Evolutionary conservation across 2,113 vertebrate species (phyloP).

Genomic region (Meriones unguiculatus): DNA sequence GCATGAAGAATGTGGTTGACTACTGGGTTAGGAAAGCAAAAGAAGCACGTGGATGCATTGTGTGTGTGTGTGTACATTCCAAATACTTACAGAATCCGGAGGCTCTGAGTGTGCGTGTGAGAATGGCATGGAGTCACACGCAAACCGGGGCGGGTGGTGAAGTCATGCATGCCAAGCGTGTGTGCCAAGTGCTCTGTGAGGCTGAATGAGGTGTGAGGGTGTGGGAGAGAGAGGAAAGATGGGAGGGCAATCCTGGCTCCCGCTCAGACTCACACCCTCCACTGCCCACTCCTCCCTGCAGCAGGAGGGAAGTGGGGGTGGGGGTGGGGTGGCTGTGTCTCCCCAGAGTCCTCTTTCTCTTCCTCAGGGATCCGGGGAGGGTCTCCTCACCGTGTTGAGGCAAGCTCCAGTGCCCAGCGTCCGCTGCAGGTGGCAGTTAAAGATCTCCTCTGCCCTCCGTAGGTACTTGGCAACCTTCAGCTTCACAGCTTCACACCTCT

Average conservation of each 20-base stretch:
- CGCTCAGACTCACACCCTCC: not conserved
- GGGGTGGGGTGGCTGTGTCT: not conserved
- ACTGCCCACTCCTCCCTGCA: not conserved
- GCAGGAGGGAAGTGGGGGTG: not conserved
- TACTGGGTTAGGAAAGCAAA: not conserved
- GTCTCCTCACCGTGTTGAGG: conserved; percentile 87
- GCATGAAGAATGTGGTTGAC: not conserved
- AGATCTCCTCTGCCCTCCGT: conserved; percentile 97
- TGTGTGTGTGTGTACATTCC: not conserved
- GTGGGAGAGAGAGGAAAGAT: not conserved
- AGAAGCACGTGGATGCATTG: not conserved
- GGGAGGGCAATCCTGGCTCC: too few species aligned
- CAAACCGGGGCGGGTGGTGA: not conserved
- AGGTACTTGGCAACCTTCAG: conserved; percentile 97
- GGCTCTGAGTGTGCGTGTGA: not conserved
- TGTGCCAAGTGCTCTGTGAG: not conserved
- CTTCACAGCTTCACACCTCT: conserved; percentile 96
- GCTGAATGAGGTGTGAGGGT: not conserved
- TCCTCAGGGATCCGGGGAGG: not conserved
- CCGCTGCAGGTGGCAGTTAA: conserved; percentile 96
- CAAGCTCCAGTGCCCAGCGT: conserved; percentile 86
- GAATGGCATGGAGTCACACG: rapidly evolving
- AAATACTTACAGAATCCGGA: not conserved
- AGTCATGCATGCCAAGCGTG: too few species aligned
- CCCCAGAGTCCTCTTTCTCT: not conserved